Conservation (phyloP, 2,113 vertebrate species). For the Phrynocephalus versicolor region DNA sequence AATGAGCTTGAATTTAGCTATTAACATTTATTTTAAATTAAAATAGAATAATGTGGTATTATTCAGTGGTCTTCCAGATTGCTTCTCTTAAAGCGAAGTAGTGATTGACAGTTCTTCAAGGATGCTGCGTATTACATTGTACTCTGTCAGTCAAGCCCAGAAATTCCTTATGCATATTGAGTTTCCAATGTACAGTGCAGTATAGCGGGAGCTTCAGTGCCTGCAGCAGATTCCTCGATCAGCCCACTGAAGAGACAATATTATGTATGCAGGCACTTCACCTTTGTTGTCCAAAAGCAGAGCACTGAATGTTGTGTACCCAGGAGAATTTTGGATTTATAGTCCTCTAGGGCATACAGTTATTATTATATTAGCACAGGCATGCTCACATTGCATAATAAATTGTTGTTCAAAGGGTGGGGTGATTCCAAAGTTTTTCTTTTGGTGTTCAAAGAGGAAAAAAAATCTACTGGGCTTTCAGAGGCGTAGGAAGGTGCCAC, state of each 20-base stretch:
- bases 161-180: not conserved
- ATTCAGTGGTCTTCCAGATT: not conserved
- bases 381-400: not conserved
- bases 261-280: not conserved
- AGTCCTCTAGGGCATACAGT: not conserved
- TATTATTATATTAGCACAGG: no score
- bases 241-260: not conserved
- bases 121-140: not conserved
- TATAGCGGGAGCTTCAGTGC: not conserved
- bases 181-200: accelerated
- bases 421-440: no score
- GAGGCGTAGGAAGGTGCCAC: not conserved
- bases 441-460: not conserved
- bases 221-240: not conserved
- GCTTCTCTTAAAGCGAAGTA: slow-evolving; percentile 29
- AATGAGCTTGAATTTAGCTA: slow-evolving; percentile 26
- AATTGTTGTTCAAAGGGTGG: not conserved
- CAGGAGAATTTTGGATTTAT: not conserved
- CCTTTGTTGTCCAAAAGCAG: no score
- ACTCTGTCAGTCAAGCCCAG: accelerated
- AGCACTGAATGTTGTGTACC: no score
- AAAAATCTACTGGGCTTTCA: not conserved
- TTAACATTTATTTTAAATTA: slow-evolving; percentile 14
- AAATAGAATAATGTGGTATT: slow-evolving; percentile 1
- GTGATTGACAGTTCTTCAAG: not conserved